phyloP scores from a whole-genome alignment of 2,888 invertebrate species.

The Girardia tigrina region DNA sequence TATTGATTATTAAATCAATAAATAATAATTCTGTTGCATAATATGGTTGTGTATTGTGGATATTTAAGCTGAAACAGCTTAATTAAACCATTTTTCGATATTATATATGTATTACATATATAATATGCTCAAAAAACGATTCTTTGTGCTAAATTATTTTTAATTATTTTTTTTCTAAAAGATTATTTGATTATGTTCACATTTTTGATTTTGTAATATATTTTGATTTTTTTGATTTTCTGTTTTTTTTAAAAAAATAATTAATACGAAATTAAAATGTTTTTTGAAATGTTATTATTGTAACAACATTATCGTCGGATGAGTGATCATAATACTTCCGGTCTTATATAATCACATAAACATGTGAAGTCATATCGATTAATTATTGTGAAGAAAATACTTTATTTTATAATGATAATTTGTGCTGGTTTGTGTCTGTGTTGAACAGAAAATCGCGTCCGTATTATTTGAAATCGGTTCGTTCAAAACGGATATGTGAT shows the following conservation, averaged over 20 bases:
- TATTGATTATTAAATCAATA: not conserved
- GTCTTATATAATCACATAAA: slow-evolving; percentile 12
- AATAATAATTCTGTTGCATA: not conserved
- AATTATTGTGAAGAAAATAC: not conserved
- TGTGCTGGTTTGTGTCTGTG: not conserved
- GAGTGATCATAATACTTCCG: not conserved
- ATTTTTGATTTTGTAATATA: slow-evolving; percentile 14
- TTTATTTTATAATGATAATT: not conserved
- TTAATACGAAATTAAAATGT: not conserved
- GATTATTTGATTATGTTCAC: slow-evolving; percentile 17
- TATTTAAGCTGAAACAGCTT: not conserved
- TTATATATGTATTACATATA: too few species aligned
- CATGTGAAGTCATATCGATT: slow-evolving; percentile 19
- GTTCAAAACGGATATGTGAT: too few species aligned
- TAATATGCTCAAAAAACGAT: not conserved
- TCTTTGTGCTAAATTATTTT: slow-evolving; percentile 3
- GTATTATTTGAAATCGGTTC: too few species aligned
- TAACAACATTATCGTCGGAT: too few species aligned
- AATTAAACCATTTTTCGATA: not conserved
- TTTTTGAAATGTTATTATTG: not conserved
- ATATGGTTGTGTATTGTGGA: not conserved
- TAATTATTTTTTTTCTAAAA: slow-evolving; percentile 10
- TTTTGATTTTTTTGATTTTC: slow-evolving; percentile 13
- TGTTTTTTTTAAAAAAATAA: not conserved
- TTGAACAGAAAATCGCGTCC: too few species aligned